Evolutionary conservation across 2,113 vertebrate species (phyloP), one percentile per base, ranked within the genome.

Genomic region (Scomber colias): DNA sequence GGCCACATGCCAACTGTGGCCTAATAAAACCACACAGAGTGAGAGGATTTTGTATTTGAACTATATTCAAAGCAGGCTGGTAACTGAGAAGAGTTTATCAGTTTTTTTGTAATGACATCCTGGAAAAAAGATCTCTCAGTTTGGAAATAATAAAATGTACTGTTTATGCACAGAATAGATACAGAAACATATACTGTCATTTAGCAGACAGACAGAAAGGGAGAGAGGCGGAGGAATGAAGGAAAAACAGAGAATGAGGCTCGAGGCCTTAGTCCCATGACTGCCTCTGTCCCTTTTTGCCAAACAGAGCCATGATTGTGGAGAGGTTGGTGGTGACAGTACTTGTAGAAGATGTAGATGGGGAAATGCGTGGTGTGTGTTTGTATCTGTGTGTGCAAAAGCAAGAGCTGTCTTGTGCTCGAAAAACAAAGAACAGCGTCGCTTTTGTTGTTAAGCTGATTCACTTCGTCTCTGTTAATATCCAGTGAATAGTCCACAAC

Each of bases 291-390:
- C 50, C 62, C 56, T 73, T 45, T 27, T 27, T 71, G 55, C 71
- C 61, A 84, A 85, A 92, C 92, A 92, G 90, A 90, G 84, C 59
- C 53, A 81, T 81, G 81, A 90, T 85, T 92, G 89, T 91, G 74
- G 62, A 59, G 72, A 70, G 89, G 79, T 76, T 86, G 92, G 90
- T 90, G 81, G 88, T 84, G 92, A 91, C 88, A 71, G 85, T 76
- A 76, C 87, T 83, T 55, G 81, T 75, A 59, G 77, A 83, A 72
- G 84, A 71, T 74, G 70, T 71, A 65, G 79, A 79, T 6, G 54
- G 71, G 63, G 31, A 44, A 54, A 53, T n/a, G 66, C 56, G 57
- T 64, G 59, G 59, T 73, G 46, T 40, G 68, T 74, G 49, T 81
- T 31, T 81, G 65, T 60, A 79, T 84, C 14, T 79, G 57, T 75